phyloP scores from a whole-genome alignment of 2,113 vertebrate genomes.

The Sinocyclocheilus rhinocerous region DNA sequence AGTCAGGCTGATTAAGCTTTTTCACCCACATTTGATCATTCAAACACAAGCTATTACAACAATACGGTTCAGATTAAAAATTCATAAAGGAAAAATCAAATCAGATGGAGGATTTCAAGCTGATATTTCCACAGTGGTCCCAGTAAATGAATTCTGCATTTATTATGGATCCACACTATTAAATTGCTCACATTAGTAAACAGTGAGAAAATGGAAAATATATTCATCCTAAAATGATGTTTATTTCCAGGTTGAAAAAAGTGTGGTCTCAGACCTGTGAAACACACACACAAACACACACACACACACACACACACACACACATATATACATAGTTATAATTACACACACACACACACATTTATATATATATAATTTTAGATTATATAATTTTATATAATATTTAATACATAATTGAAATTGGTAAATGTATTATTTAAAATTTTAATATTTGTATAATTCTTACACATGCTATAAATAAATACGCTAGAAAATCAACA shows the following conservation, averaged over 20 bases:
- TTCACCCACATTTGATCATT: background rate
- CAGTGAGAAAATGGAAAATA: background rate
- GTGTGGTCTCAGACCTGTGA: background rate
- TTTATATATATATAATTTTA: no score
- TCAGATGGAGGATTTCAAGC: background rate
- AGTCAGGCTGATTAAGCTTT: background rate
- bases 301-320: no score
- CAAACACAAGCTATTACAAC: constrained; percentile 7
- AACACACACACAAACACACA: background rate
- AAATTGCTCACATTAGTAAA: background rate
- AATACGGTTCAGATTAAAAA: background rate
- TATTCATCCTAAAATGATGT: background rate
- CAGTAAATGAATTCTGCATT: background rate
- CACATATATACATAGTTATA: background rate
- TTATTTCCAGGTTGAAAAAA: background rate
- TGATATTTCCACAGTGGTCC: background rate
- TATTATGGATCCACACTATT: background rate
- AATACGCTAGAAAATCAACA: background rate
- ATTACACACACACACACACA: background rate
- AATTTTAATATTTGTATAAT: no score
- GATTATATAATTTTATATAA: no score
- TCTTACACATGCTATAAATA: no score
- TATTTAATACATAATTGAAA: no score
- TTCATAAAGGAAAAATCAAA: background rate
- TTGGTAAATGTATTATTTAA: no score